phyloP scores from a whole-genome alignment of 2,797 vertebrate genomes.

The Benthosema pterotum region DNA sequence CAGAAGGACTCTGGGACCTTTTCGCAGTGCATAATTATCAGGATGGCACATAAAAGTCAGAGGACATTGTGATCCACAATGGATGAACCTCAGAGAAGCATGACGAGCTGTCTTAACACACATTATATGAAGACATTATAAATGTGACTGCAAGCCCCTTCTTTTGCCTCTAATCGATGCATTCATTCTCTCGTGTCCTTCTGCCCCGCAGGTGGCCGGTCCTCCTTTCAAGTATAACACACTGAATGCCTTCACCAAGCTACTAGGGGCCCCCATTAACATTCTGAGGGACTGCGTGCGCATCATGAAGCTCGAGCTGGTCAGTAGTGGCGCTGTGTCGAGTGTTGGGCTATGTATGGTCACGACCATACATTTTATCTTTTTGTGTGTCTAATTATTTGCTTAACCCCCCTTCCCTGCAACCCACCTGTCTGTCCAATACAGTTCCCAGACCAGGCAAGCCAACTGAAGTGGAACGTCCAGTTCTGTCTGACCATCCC shows the following conservation, averaged over 20 bases:
- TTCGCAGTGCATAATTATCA: no score
- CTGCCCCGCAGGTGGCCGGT: slow-evolving; percentile 88
- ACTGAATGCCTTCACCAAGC: slow-evolving; percentile 97
- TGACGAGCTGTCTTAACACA: no score
- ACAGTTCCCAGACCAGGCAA: slow-evolving; percentile 97
- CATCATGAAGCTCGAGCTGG: slow-evolving; percentile 99
- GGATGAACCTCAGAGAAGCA: no score
- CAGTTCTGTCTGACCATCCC: slow-evolving; percentile 99
- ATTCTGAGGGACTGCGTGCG: slow-evolving; percentile 98
- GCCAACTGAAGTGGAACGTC: slow-evolving; percentile 97
- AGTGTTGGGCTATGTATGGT: no score
- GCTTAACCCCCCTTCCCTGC: neutral
- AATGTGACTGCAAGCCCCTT: no score
- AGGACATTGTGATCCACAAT: no score
- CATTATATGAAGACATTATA: no score
- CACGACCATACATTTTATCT: no score
- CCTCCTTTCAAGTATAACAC: slow-evolving; percentile 99
- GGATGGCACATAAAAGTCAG: no score
- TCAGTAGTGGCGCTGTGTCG: slow-evolving; percentile 74
- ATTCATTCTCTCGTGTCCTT: neutral
- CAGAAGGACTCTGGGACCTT: no score
- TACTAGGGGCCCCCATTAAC: slow-evolving; percentile 94
- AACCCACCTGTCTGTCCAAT: slow-evolving; percentile 32
- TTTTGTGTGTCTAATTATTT: neutral
- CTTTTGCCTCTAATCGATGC: no score